These are phyloP conservation scores for Leucophenga montana DNA, from an alignment of 2,888 invertebrate species.

Conservation along the genomic window DNA sequence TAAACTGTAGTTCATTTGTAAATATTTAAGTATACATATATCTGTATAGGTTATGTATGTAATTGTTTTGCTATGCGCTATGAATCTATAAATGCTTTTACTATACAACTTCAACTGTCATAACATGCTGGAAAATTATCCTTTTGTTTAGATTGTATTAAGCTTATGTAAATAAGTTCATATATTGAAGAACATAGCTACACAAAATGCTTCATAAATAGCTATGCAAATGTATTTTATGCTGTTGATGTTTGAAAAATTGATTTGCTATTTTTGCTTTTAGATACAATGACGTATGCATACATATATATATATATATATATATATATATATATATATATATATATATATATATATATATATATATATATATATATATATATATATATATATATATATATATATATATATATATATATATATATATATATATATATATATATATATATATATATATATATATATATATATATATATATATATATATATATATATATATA, in stretches of 20 bases:
- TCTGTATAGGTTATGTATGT: conserved; percentile 60
- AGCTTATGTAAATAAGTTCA: conserved; percentile 51
- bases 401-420: no score
- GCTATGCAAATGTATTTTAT: background rate
- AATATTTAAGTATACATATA: conserved; percentile 52
- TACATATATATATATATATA: no score
- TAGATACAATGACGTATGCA: background rate
- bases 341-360: no score
- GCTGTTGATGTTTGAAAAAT: background rate
- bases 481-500: no score
- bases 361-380: no score
- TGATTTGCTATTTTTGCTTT: conserved; percentile 23
- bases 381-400: no score
- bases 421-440: no score
- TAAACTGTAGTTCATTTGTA: conserved; percentile 57
- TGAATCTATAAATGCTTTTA: conserved; percentile 52
- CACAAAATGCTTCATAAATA: conserved; percentile 9
- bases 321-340: no score
- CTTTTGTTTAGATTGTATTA: conserved; percentile 61
- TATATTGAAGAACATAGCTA: no score
- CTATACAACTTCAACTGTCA: conserved; percentile 60
- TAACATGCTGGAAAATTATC: conserved; percentile 56
- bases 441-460: no score
- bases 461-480: no score
- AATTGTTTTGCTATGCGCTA: conserved; percentile 54